Conservation (phyloP, 1,140 invertebrate genomes). For the Liolophura sinensis region DNA sequence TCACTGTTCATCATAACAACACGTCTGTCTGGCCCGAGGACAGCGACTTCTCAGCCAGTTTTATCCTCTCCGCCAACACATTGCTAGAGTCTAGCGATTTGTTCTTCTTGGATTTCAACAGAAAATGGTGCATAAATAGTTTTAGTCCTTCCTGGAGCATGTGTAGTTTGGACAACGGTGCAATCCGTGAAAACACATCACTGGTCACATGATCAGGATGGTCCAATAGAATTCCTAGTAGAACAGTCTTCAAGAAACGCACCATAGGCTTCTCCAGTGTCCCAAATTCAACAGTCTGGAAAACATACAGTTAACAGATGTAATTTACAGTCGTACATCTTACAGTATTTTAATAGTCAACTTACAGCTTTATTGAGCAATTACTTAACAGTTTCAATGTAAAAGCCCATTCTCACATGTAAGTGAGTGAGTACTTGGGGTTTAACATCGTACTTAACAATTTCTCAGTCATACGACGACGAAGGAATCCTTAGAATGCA, state of each 20-base stretch:
- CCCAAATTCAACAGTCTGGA: constrained; percentile 77
- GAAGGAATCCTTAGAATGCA: too few species aligned
- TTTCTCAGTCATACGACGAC: too few species aligned
- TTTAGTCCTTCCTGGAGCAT: constrained; percentile 75
- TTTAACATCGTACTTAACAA: too few species aligned
- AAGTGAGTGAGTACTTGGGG: too few species aligned
- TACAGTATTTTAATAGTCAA: not conserved
- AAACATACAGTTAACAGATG: constrained; percentile 4
- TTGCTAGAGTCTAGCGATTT: too few species aligned
- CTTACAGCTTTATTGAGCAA: not conserved
- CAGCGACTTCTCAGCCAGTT: too few species aligned
- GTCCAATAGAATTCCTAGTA: constrained; percentile 72
- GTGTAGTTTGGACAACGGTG: constrained; percentile 69
- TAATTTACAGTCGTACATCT: not conserved
- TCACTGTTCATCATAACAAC: too few species aligned
- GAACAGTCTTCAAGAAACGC: constrained; percentile 71
- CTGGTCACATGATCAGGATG: constrained; percentile 64
- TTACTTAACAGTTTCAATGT: not conserved
- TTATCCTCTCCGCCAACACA: too few species aligned
- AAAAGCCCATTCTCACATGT: not conserved
- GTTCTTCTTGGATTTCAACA: constrained; percentile 66
- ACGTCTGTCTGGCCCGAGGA: too few species aligned
- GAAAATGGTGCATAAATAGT: constrained; percentile 80
- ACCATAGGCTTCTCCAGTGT: constrained; percentile 75
- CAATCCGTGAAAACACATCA: constrained; percentile 70